These are phyloP conservation scores for Dromaius novaehollandiae DNA, from an alignment of 2,113 vertebrate species.

Conservation along the genomic window DNA sequence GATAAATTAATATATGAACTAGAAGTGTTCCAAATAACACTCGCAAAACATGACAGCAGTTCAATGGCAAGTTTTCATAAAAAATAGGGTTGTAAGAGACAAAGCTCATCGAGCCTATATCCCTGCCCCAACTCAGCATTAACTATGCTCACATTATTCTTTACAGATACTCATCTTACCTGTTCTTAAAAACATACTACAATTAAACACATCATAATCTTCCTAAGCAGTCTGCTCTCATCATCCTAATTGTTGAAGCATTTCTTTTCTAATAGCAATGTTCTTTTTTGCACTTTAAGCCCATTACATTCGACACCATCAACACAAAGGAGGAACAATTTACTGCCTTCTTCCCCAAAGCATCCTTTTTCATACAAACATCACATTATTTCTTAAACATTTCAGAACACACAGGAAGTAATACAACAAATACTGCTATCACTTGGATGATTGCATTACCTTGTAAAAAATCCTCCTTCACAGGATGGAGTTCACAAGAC, in stretches of 20 bases:
- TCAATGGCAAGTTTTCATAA: not conserved
- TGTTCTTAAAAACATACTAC: not conserved
- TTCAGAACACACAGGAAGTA: not conserved
- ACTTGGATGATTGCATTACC: not conserved
- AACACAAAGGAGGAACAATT: not conserved
- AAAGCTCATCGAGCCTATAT: too few relatives aligned
- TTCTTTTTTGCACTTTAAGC: not conserved
- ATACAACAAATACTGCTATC: not conserved
- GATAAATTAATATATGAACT: accelerated
- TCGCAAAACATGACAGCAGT: not conserved
- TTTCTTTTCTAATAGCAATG: not conserved
- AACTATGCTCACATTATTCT: not conserved
- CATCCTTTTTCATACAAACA: not conserved
- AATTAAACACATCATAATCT: too few relatives aligned
- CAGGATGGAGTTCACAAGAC: not conserved
- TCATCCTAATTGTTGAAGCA: not conserved
- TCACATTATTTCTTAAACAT: not conserved
- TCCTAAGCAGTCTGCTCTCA: not conserved
- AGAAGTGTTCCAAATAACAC: not conserved
- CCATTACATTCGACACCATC: too few relatives aligned
- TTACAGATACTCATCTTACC: not conserved
- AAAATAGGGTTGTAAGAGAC: not conserved
- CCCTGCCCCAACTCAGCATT: not conserved
- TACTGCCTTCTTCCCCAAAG: not conserved
- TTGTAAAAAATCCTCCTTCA: not conserved